A percentile compares a stretch with the other conserved stretches of the same genome.
Evolutionary conservation across 2,888 invertebrate genomes (phyloP).

Genomic region (Thalpophila matura): DNA sequence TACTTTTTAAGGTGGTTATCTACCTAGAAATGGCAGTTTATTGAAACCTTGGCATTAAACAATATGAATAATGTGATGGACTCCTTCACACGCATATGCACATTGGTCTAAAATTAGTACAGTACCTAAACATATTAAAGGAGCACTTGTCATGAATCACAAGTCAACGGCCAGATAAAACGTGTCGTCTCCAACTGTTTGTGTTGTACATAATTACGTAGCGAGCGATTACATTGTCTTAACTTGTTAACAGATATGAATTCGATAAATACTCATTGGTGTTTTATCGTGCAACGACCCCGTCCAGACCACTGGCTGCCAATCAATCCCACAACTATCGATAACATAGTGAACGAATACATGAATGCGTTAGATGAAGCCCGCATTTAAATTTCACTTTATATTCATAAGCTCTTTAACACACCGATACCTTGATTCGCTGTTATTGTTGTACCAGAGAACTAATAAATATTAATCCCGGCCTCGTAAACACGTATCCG

Average conservation of each 20-base stretch:
- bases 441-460: slow-evolving; percentile 78
- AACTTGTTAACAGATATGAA: slow-evolving; percentile 77
- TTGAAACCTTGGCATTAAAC: slow-evolving; percentile 42
- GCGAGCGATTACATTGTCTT: slow-evolving; percentile 77
- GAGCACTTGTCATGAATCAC: slow-evolving; percentile 65
- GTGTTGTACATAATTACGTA: slow-evolving; percentile 74
- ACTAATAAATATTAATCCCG: slow-evolving; percentile 84
- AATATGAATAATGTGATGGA: slow-evolving; percentile 52
- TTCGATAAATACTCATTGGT: slow-evolving; percentile 75
- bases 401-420: slow-evolving; percentile 83
- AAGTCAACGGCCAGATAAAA: slow-evolving; percentile 77
- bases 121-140: slow-evolving; percentile 49
- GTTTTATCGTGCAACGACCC: slow-evolving; percentile 82
- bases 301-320: slow-evolving; percentile 63
- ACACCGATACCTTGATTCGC: slow-evolving; percentile 78
- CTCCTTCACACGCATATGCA: slow-evolving; percentile 39
- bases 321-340: slow-evolving; percentile 68
- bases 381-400: slow-evolving; percentile 77
- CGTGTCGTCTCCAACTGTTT: slow-evolving; percentile 66
- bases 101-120: slow-evolving; percentile 56
- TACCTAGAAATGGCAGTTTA: slow-evolving; percentile 40
- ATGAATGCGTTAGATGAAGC: slow-evolving; percentile 78
- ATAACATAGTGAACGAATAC: slow-evolving; percentile 66
- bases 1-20: slow-evolving; percentile 39
- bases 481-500: slow-evolving; percentile 69